Conservation (phyloP, 2,797 vertebrate species). For the Triplophysa yarkandensis region DNA sequence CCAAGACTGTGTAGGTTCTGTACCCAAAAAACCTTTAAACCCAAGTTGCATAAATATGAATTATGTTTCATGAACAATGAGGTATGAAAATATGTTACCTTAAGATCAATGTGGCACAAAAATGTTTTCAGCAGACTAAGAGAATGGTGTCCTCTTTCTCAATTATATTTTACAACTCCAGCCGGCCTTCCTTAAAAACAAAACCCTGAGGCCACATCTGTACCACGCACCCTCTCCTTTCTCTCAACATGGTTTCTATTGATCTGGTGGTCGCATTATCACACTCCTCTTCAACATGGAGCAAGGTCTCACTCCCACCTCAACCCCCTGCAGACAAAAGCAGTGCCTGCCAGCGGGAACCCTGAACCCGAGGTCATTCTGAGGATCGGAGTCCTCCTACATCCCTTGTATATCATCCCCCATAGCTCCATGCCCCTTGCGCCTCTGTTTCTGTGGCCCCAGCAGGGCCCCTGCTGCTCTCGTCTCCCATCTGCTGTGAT, state of each 20-base stretch:
- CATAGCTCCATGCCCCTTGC: constrained; percentile 34
- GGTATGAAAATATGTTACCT: too few relatives aligned
- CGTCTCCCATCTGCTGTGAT: constrained; percentile 61
- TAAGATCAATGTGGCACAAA: not conserved
- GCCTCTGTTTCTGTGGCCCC: constrained; percentile 49
- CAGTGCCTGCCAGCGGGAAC: constrained; percentile 53
- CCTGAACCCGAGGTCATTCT: constrained; percentile 53
- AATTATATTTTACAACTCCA: constrained; percentile 53
- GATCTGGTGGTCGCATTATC: constrained; percentile 54
- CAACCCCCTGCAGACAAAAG: constrained; percentile 47
- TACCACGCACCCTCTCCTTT: constrained; percentile 46
- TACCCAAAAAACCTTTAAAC: not conserved
- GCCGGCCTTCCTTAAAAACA: constrained; percentile 33
- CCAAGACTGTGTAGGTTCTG: not conserved
- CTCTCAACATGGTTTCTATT: constrained; percentile 54
- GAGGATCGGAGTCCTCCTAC: constrained; percentile 45
- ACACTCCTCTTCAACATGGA: constrained; percentile 49
- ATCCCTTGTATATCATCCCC: constrained; percentile 33
- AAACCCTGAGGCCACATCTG: constrained; percentile 46
- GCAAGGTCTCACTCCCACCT: constrained; percentile 49
- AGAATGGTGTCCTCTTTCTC: constrained; percentile 43
- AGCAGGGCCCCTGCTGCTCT: constrained; percentile 47
- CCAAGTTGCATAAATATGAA: not conserved
- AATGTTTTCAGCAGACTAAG: constrained; percentile 39
- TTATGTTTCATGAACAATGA: too few relatives aligned